These are phyloP conservation scores for Calameuta filiformis DNA, from an alignment of 2,888 invertebrate genomes.

Conservation along the genomic window DNA sequence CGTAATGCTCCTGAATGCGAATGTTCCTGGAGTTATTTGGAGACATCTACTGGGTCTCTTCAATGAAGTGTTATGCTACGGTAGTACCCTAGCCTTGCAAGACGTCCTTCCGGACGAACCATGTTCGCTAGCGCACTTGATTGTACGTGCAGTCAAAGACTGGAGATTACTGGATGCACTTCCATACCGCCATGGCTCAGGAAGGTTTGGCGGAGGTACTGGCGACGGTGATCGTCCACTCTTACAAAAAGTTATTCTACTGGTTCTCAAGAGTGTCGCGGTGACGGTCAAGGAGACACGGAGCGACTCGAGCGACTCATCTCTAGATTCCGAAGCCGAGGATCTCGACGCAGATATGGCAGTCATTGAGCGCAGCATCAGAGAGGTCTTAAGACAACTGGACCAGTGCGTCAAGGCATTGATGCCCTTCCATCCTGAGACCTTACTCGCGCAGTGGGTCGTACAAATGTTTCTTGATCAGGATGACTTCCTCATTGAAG, in stretches of 20 bases:
- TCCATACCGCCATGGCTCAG: constrained; percentile 67
- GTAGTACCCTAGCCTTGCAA: constrained; percentile 89
- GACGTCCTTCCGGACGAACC: constrained; percentile 90
- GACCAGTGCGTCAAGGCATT: constrained; percentile 85
- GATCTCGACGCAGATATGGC: constrained; percentile 92
- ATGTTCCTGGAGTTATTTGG: constrained; percentile 85
- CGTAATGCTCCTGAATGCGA: constrained; percentile 75
- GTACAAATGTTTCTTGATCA: constrained; percentile 91
- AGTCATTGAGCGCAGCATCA: constrained; percentile 85
- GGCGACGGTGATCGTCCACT: constrained; percentile 72
- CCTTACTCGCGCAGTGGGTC: constrained; percentile 87
- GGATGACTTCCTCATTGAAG: constrained; percentile 90
- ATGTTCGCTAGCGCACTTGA: constrained; percentile 85
- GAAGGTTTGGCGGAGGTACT: constrained; percentile 67
- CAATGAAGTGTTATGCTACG: constrained; percentile 91
- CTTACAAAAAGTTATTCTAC: constrained; percentile 86
- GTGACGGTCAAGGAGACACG: constrained; percentile 91
- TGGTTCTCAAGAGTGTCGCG: constrained; percentile 89
- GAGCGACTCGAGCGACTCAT: constrained; percentile 87
- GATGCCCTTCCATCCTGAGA: constrained; percentile 88
- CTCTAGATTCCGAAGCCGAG: constrained; percentile 85
- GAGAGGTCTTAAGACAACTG: constrained; percentile 84
- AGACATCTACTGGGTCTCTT: constrained; percentile 86
- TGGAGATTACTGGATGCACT: constrained; percentile 76
- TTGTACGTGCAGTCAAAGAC: constrained; percentile 88